Evolutionary conservation across 2,797 vertebrate genomes (phyloP).

Genomic region (Jordanella pulchra): DNA sequence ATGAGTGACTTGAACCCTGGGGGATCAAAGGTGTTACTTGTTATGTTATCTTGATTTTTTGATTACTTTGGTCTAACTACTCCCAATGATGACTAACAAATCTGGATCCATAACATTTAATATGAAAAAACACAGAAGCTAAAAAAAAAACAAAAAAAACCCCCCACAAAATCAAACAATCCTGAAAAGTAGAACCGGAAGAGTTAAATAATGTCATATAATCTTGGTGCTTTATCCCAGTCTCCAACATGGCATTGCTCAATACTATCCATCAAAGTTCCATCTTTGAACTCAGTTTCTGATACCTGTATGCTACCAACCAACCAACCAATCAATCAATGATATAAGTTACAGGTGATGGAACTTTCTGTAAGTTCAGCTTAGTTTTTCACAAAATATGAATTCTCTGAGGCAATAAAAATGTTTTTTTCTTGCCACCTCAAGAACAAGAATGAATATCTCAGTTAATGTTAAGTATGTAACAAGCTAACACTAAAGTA

Average conservation of each 20-base stretch:
- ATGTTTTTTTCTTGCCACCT: too few species aligned
- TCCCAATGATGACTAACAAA: not conserved
- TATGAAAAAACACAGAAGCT: not conserved
- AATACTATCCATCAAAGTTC: not conserved
- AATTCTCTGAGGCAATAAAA: too few species aligned
- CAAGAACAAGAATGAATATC: too few species aligned
- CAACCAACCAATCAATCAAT: too few species aligned
- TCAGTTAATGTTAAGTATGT: too few species aligned
- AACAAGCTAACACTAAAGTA: not conserved
- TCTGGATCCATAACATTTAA: not conserved
- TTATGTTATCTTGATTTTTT: constrained; percentile 17
- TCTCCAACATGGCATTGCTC: not conserved
- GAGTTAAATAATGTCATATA: not conserved
- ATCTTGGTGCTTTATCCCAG: not conserved
- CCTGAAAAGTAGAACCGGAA: not conserved
- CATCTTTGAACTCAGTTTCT: not conserved
- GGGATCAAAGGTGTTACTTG: constrained; percentile 26
- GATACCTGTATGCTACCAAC: not conserved
- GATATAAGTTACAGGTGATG: too few species aligned
- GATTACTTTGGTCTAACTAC: not conserved
- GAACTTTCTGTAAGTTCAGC: too few species aligned
- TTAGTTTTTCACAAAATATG: too few species aligned
- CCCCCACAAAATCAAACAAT: not conserved
- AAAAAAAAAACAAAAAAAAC: not conserved
- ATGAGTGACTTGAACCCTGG: constrained; percentile 50